A percentile compares a stretch with the other conserved stretches of the same genome.
These are phyloP conservation scores for Papilio dardanus DNA, from an alignment of 1,140 invertebrate genomes.

Conservation along the genomic window DNA sequence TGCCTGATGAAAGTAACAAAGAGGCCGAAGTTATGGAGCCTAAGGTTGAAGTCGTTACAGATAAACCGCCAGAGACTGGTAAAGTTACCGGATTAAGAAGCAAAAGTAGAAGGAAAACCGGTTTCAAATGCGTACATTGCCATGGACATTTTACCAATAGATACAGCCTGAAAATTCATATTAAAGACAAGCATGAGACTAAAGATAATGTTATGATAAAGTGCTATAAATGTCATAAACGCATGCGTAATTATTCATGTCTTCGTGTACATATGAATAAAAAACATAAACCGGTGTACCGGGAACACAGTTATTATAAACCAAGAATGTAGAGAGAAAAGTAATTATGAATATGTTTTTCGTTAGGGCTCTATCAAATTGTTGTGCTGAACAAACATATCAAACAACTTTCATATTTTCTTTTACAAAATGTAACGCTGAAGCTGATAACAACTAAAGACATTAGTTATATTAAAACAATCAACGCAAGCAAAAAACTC, in stretches of 20 bases:
- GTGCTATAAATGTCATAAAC: slow-evolving; percentile 83
- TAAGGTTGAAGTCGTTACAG: slow-evolving; percentile 70
- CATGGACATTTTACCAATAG: slow-evolving; percentile 84
- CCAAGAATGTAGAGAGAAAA: background rate
- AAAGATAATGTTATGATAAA: slow-evolving; percentile 80
- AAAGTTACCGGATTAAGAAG: slow-evolving; percentile 74
- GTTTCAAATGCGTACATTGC: slow-evolving; percentile 83
- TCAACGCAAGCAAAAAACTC: no score
- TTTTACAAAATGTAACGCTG: no score
- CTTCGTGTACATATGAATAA: slow-evolving; percentile 84
- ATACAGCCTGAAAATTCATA: slow-evolving; percentile 84
- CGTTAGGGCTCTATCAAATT: background rate
- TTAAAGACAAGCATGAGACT: slow-evolving; percentile 84
- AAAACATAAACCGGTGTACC: slow-evolving; percentile 80
- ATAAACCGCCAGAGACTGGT: slow-evolving; percentile 68
- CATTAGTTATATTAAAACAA: no score
- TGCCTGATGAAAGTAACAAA: slow-evolving; percentile 65
- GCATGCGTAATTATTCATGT: slow-evolving; percentile 83
- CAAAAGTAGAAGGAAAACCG: slow-evolving; percentile 65
- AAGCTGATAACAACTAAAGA: no score
- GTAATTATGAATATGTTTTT: background rate
- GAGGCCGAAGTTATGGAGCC: slow-evolving; percentile 60
- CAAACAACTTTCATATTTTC: no score
- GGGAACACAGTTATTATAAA: background rate
- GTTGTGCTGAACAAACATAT: no score